Base-by-base conservation (phyloP, 1,140 invertebrate genomes). In the Hylyphantes graminicola region DNA sequence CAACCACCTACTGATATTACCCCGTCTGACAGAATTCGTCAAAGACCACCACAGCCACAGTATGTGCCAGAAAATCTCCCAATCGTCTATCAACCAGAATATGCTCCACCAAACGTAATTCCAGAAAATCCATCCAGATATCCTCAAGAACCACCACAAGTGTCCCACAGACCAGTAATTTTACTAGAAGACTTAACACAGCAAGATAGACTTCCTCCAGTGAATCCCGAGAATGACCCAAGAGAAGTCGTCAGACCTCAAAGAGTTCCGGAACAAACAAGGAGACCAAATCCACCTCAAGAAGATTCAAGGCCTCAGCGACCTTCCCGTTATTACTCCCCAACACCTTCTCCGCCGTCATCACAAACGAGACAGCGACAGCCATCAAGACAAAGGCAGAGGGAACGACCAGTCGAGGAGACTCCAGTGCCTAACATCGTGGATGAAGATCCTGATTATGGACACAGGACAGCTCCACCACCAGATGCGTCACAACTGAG, bases 291-390 rank as follows among this genome's bases (percentile, higher is more conserved):
- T 12, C 15, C 55, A 9, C 57, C 79, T n/a, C 55, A 74, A 19
- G 54, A 51, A 55, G 67, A 17, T 51, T 51, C 75, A 54, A n/a
- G 15, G 12, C 59, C 2, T n/a, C 21, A 67, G 11, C 57, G 67
- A 19, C 35, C 63, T 17, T 67, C 76, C 10, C 67, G 35, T 13
- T 67, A 55, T 19, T 48, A 17, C n/a, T 76, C 74, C 6, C 74
- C 74, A 10, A 76, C 74, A 50, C 48, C 57, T 11, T 50, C 74
- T 1, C 74, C 74, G 6, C 74, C 74, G 19, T 78, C 76, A 21
- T 78, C 63, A 51, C 61, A 61, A 63, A 63, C 17, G 4, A 78
- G 76, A 67, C 59, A 35, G 12, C 63, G 55, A 53, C 51, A 80
- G n/a, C 13, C 77, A 68, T 21, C 19, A 21, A 35, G 77, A 70